A percentile compares a stretch with the other conserved stretches of the same genome.
Evolutionary conservation across 2,797 vertebrate species (phyloP).

Genomic region (Columba guinea): DNA sequence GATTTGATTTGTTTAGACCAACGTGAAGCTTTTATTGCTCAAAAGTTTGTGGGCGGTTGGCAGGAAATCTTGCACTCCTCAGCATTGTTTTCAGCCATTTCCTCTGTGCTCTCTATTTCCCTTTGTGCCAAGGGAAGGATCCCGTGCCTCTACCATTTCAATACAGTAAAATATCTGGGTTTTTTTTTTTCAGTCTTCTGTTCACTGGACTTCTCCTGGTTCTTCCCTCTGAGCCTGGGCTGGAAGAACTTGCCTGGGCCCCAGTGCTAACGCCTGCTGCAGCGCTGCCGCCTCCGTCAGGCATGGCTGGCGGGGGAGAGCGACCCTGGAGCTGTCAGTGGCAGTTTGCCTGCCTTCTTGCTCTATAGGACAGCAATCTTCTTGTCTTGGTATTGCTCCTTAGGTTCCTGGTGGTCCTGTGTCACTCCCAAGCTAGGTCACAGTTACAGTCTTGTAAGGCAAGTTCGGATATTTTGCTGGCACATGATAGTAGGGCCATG

Average conservation of each 20-base stretch:
- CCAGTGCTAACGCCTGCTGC: background rate
- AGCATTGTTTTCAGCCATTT: background rate
- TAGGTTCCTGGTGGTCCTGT: background rate
- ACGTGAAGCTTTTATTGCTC: background rate
- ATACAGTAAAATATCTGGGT: background rate
- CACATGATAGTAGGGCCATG: background rate
- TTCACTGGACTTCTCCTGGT: background rate
- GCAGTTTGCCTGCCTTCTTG: background rate
- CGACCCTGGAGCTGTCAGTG: background rate
- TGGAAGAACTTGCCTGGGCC: background rate
- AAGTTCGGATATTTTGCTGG: background rate
- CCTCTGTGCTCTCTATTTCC: background rate
- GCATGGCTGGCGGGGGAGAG: background rate
- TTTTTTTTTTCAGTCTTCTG: background rate
- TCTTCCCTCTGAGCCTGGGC: background rate
- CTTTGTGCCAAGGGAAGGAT: background rate
- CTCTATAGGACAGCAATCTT: background rate
- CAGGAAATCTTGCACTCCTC: background rate
- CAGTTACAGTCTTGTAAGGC: fast-evolving
- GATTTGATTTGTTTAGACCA: background rate
- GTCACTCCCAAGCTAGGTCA: background rate
- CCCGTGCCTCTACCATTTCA: background rate
- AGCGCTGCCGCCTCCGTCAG: background rate
- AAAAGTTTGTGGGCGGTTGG: background rate
- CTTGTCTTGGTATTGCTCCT: background rate